Conservation (phyloP, 2,113 vertebrate genomes). For the Lepisosteus oculatus region DNA sequence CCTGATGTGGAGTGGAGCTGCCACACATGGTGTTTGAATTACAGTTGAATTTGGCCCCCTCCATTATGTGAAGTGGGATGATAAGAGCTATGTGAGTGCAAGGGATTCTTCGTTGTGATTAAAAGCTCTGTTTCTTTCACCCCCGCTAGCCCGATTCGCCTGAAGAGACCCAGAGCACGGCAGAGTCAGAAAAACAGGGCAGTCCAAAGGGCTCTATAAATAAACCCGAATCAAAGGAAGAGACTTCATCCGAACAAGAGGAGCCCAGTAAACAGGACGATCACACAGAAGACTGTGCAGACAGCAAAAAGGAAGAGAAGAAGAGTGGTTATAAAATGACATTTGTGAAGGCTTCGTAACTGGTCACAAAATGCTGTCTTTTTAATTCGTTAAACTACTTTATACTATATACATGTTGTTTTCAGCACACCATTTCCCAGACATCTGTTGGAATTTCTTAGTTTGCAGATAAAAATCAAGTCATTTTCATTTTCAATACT, state of each 20-base stretch:
- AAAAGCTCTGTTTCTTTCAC: neutral
- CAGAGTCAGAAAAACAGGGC: constrained; percentile 58
- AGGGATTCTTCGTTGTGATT: too few relatives aligned
- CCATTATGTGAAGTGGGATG: too few relatives aligned
- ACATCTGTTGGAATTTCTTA: neutral
- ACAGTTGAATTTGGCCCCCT: too few relatives aligned
- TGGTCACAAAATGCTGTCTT: neutral
- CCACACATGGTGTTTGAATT: too few relatives aligned
- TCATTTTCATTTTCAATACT: neutral
- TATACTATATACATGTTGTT: neutral
- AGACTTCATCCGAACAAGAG: constrained; percentile 62
- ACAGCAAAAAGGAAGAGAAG: constrained; percentile 64
- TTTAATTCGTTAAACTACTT: constrained; percentile 1
- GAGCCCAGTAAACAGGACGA: constrained; percentile 58
- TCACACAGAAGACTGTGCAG: constrained; percentile 53
- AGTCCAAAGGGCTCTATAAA: constrained; percentile 70
- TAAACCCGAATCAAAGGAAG: constrained; percentile 65
- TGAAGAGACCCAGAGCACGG: neutral
- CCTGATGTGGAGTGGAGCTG: too few relatives aligned
- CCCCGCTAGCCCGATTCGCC: neutral
- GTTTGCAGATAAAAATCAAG: neutral
- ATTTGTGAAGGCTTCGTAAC: constrained; percentile 68
- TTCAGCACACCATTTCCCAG: neutral
- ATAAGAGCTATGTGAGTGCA: too few relatives aligned
- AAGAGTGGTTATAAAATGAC: constrained; percentile 78